Evolutionary conservation across 2,888 invertebrate species (phyloP).

Genomic region (Arrhopalites spinosus): DNA sequence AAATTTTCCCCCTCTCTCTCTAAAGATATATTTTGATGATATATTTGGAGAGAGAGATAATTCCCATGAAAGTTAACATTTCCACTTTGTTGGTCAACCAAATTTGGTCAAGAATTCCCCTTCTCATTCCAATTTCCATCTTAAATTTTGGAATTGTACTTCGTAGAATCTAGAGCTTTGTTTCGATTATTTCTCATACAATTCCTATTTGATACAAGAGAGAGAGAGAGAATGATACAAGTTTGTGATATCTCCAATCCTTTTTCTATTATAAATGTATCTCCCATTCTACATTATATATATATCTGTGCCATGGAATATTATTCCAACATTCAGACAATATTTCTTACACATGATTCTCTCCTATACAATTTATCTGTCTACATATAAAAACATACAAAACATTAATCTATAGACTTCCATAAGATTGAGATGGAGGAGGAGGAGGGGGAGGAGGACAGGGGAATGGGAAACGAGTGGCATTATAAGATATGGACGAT

Average conservation of each 20-base stretch:
- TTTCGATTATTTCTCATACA: background rate
- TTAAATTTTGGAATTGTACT: background rate
- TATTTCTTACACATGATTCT: background rate
- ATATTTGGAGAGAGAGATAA: background rate
- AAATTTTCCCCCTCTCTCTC: too few relatives aligned
- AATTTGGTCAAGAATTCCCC: constrained; percentile 56
- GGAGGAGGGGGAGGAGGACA: constrained; percentile 9
- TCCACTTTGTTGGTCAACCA: constrained; percentile 56
- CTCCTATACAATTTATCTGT: too few relatives aligned
- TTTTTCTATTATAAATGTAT: too few relatives aligned
- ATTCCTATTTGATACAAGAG: too few relatives aligned
- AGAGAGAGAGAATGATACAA: too few relatives aligned
- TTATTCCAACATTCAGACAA: background rate
- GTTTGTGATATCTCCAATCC: too few relatives aligned
- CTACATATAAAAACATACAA: too few relatives aligned
- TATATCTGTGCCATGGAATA: background rate
- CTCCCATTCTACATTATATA: background rate
- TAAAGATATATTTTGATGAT: too few relatives aligned
- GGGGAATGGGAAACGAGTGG: background rate
- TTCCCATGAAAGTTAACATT: constrained; percentile 37
- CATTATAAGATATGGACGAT: constrained; percentile 41
- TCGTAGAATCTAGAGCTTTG: background rate
- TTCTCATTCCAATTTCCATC: constrained; percentile 52
- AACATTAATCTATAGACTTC: too few relatives aligned
- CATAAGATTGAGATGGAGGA: too few relatives aligned